phyloP scores from a whole-genome alignment of 1,140 invertebrate species.

The Acromyrmex heyeri region DNA sequence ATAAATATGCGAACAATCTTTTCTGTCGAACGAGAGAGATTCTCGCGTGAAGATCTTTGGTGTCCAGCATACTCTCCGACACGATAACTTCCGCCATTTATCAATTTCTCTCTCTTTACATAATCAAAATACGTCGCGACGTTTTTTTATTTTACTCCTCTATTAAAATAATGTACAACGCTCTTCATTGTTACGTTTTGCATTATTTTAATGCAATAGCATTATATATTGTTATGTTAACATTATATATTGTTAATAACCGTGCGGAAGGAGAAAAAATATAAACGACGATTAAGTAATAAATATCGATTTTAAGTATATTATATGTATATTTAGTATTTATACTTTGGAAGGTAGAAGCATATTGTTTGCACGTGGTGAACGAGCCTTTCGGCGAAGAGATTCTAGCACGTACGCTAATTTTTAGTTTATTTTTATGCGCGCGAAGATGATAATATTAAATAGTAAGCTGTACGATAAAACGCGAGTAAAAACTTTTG shows the following conservation, averaged over 20 bases:
- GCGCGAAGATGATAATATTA: conserved; percentile 26
- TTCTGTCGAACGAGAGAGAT: not conserved
- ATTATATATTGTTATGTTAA: conserved; percentile 57
- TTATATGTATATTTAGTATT: conserved; percentile 64
- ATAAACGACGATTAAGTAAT: conserved; percentile 47
- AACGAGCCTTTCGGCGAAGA: conserved; percentile 6
- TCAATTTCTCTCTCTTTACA: conserved; percentile 39
- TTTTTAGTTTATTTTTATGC: conserved; percentile 44
- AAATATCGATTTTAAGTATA: not conserved
- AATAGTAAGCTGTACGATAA: conserved; percentile 10
- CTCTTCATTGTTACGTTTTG: conserved; percentile 66
- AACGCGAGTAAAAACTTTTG: conserved; percentile 23
- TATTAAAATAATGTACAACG: conserved; percentile 66
- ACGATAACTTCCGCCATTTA: conserved; percentile 65
- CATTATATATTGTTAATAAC: conserved; percentile 54
- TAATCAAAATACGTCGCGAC: conserved; percentile 70
- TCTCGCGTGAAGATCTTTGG: conserved; percentile 67
- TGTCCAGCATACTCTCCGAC: conserved; percentile 70
- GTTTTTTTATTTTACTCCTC: conserved; percentile 39
- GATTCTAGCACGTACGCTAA: not conserved
- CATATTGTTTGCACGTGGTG: not conserved
- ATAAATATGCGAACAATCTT: conserved; percentile 32
- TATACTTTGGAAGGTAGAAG: conserved; percentile 42
- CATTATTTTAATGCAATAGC: conserved; percentile 66
- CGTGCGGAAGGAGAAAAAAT: conserved; percentile 18